Evolutionary conservation across 2,797 vertebrate genomes (phyloP).

Genomic region (Pangasius mekongensis): DNA sequence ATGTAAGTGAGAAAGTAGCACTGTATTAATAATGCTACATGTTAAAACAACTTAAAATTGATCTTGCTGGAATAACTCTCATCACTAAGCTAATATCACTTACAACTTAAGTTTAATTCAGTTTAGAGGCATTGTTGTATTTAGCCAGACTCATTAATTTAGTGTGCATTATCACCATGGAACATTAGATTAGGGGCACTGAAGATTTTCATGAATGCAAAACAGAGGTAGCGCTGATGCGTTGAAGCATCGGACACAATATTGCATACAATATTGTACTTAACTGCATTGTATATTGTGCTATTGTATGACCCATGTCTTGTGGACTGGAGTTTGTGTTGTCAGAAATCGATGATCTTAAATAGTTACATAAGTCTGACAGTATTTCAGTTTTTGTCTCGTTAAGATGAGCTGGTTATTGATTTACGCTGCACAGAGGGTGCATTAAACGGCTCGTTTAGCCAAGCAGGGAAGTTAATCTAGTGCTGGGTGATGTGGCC

Average conservation of each 20-base stretch:
- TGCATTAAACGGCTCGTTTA: constrained; percentile 1
- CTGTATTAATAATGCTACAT: neutral
- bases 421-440: neutral
- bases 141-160: neutral
- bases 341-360: neutral
- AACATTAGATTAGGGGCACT: neutral
- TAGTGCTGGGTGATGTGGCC: neutral
- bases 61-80: neutral
- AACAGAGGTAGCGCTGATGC: neutral
- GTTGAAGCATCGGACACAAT: neutral
- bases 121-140: neutral
- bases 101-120: neutral
- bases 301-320: neutral
- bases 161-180: neutral
- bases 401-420: constrained; percentile 36
- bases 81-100: neutral
- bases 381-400: neutral
- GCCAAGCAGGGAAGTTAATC: neutral
- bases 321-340: neutral
- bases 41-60: neutral
- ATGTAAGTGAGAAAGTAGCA: too few species aligned
- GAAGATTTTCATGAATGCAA: neutral
- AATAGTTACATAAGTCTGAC: neutral
- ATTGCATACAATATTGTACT: neutral
- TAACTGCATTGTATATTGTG: neutral